Base-by-base conservation (phyloP, 2,113 vertebrate genomes). In the Seriola dumerili region DNA sequence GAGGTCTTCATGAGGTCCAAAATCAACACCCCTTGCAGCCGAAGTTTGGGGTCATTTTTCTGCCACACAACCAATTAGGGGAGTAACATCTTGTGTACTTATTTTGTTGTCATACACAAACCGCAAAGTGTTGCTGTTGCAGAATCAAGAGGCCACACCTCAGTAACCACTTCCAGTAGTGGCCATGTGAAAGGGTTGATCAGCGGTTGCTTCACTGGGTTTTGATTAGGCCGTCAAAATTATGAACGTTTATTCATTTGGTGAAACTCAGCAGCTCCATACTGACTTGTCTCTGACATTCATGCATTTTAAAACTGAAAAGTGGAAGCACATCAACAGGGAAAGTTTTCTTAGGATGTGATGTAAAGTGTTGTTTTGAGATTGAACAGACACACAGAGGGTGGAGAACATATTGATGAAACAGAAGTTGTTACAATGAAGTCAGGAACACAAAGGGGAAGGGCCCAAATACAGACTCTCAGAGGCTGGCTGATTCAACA, bases 141-240 rank as follows among this genome's bases (percentile, higher is more conserved):
- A 76, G 25, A 85, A 76, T 19, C 21, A 3, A 34, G 65, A 46
- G 63, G 65, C 81, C 86, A 85, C 67, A 71, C 81, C 87, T 87
- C 29, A 29, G 17, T 40, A 85, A 82, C 80, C 73, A 88, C 83
- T 69, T 86, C 66, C 69, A 16, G 50, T 11, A 40, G 36, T 3
- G 6, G 75, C 12, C 8, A 0, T 57, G 52, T 52, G 9, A 80
- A 61, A 72, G 57, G 59, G 72, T 68, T 17, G 25, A 40, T 40
- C 25, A 44, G 10, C 1, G 21, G 74, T 29, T 65, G 1, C 12
- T 5, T 32, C 42, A 7, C 58, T 32, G 38, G 23, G 63, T 14
- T 79, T 8, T n/a, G 4, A 62, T 3, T 3, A 52, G 11, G 42
- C 76, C 8, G 5, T 34, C 40, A 57, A 23, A 72, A 67, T 72